Evolutionary conservation across 2,797 vertebrate genomes (phyloP), one percentile per base, ranked within the genome.

Genomic region (Gadopsis marmoratus): DNA sequence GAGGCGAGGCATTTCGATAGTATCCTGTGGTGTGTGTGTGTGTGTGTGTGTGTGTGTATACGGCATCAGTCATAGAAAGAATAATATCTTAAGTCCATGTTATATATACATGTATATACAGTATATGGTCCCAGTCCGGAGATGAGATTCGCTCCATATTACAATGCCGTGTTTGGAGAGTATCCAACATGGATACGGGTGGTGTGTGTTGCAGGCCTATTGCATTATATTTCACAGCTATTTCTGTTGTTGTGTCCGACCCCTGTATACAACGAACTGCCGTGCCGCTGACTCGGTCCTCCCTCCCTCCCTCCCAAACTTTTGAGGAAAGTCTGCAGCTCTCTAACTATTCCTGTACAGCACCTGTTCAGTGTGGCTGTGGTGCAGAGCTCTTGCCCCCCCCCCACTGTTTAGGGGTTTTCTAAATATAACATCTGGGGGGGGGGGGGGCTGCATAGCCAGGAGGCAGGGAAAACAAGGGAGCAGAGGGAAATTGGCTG

Each of bases 401-500:
- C 26, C 78, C 80, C 4, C 83, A 79, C 88, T 81, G 82, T 90
- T 93, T 78, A 76, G 80, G 61, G 73, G 35, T 43, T 64, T 77
- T 89, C 92, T 95, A 95, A 94, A 94, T 93, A 94, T 94, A 95
- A 88, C 93, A 88, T 84, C 86, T 83, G 83, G 73, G 80, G 2
- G 26, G 80, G 2, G 26, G 26, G 76, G 87, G 79, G 87, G 67
- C 84, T 86, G 60, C 81, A 83, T 86, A 85, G 86, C 90, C 88
- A 79, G 84, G 79, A 88, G 89, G 87, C 87, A 86, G 64, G 80
- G 76, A 83, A 86, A 91, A 92, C 89, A 88, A 86, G 89, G 81
- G 74, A 90, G 81, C 70, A 51, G 62, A 64, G 90, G 86, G 87
- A 90, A 93, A 93, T 90, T 85, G 87, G 76, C 86, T 89, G 86